A percentile compares a stretch with the other conserved stretches of the same genome.
phyloP scores from a whole-genome alignment of 64 coral and sea anemone genomes.

The Montipora capricornis region DNA sequence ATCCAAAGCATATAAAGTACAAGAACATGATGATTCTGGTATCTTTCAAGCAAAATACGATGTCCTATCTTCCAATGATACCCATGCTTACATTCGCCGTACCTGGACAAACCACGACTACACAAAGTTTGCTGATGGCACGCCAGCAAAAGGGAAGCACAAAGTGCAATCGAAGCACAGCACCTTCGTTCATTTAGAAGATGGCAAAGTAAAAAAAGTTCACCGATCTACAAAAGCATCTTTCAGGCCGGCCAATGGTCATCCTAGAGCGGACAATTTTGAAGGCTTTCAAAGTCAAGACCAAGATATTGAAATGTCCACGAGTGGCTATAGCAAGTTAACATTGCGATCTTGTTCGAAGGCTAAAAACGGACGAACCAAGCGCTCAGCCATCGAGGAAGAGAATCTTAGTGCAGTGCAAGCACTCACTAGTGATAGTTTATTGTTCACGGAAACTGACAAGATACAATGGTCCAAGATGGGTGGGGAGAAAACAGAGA shows the following conservation, averaged over 20 bases:
- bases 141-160: constrained; percentile 66
- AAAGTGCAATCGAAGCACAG: constrained; percentile 51
- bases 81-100: constrained; percentile 58
- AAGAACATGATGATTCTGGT: constrained; percentile 93
- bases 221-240: constrained; percentile 37
- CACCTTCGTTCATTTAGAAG: constrained; percentile 23
- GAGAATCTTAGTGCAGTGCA: not conserved
- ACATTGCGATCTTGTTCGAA: constrained; percentile 43
- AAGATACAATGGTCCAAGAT: constrained; percentile 85
- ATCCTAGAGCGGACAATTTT: constrained; percentile 75
- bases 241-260: constrained; percentile 33
- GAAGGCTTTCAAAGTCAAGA: constrained; percentile 34
- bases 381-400: not conserved
- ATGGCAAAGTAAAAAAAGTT: constrained; percentile 46
- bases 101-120: constrained; percentile 88
- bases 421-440: constrained; percentile 30
- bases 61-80: constrained; percentile 42
- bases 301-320: constrained; percentile 76
- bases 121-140: constrained; percentile 69
- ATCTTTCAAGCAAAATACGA: constrained; percentile 77
- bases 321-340: constrained; percentile 69
- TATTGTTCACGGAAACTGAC: constrained; percentile 73
- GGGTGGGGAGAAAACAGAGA: constrained; percentile 72
- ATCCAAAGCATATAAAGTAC: not conserved
- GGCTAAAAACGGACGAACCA: constrained; percentile 6